A percentile compares a stretch with the other conserved stretches of the same genome.
Evolutionary conservation across 2,797 vertebrate species (phyloP).

Genomic region (Leptoclinus maculatus): DNA sequence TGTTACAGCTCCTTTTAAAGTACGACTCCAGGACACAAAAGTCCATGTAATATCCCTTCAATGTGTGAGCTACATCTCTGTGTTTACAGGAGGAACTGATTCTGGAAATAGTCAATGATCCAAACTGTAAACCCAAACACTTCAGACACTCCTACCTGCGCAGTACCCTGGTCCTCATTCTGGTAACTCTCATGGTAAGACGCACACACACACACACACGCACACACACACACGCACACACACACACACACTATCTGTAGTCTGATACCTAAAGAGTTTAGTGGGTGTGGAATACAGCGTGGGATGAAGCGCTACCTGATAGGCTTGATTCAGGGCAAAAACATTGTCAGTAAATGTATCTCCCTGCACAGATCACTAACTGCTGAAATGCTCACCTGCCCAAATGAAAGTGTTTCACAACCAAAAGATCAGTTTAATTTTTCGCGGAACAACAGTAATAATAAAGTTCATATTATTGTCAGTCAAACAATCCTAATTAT

Average conservation of each 20-base stretch:
- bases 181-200: constrained; percentile 88
- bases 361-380: not conserved
- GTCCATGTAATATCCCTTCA: not conserved
- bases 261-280: not conserved
- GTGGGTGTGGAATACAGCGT: not conserved
- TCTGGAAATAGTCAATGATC: constrained; percentile 85
- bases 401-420: not conserved
- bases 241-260: not conserved
- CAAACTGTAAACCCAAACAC: constrained; percentile 57
- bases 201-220: not conserved
- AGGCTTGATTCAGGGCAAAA: not conserved
- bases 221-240: not conserved
- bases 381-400: not conserved
- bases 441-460: not conserved
- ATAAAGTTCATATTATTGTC: too few relatives aligned
- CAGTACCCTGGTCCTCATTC: constrained; percentile 83
- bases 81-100: constrained; percentile 90
- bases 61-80: not conserved
- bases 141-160: constrained; percentile 88
- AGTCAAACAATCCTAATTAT: not conserved
- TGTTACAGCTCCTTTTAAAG: not conserved
- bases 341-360: not conserved
- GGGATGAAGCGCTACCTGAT: not conserved
- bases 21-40: not conserved
- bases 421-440: not conserved